Evolutionary conservation across 1,140 invertebrate species (phyloP).

Genomic region (Sesamia nonagrioides): DNA sequence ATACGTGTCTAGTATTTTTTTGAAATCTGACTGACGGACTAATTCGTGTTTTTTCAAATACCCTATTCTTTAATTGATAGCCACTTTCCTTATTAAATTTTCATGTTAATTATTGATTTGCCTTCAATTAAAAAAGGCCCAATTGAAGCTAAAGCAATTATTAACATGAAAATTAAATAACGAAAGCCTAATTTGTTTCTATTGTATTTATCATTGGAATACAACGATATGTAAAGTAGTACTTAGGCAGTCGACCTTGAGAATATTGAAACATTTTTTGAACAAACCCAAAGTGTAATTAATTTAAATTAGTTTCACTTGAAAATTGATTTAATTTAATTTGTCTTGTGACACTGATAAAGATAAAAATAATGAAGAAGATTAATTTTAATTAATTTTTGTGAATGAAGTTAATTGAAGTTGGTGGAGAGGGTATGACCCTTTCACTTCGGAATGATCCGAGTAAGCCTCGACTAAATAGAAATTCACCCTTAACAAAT

Average conservation of each 20-base stretch:
- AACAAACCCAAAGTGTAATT: neutral
- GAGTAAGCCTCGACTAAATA: conserved; percentile 17
- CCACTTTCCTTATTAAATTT: no score
- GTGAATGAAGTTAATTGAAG: conserved; percentile 46
- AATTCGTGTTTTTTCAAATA: no score
- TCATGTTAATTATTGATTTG: neutral
- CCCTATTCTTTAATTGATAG: no score
- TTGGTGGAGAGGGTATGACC: neutral
- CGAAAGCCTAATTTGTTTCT: neutral
- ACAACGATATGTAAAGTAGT: neutral
- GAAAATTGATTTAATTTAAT: neutral
- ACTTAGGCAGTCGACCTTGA: no score
- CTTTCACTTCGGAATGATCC: conserved; percentile 32
- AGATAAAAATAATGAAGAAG: conserved; percentile 38
- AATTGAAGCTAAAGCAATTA: neutral
- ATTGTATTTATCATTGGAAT: neutral
- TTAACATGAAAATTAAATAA: neutral
- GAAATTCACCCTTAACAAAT: conserved; percentile 22
- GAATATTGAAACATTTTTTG: neutral
- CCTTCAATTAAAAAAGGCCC: neutral
- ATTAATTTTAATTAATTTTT: conserved; percentile 46
- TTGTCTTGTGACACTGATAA: neutral
- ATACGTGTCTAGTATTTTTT: no score
- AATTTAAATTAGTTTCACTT: neutral
- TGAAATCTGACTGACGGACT: no score